Conservation (phyloP, 2,113 vertebrate genomes). For the Suncus etruscus region DNA sequence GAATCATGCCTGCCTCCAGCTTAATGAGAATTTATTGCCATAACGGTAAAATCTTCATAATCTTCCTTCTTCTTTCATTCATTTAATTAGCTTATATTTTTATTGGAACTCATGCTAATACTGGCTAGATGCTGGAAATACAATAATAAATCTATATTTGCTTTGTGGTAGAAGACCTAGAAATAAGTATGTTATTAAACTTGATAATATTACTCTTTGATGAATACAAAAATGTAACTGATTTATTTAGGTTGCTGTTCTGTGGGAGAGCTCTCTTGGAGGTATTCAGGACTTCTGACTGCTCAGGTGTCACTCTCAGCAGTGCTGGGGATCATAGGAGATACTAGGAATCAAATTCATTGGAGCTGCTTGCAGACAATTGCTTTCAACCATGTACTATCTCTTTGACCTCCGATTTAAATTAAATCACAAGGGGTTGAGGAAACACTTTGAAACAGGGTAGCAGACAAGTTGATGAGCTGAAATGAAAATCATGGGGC, state of each 20-base stretch:
- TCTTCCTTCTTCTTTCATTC: not conserved
- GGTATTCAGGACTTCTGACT: too few relatives aligned
- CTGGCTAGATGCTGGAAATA: not conserved
- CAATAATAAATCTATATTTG: not conserved
- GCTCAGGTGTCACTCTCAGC: too few relatives aligned
- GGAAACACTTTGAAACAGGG: not conserved
- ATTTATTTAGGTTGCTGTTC: too few relatives aligned
- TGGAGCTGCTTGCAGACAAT: too few relatives aligned
- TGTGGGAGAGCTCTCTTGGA: too few relatives aligned
- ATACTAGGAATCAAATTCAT: too few relatives aligned
- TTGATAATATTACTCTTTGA: not conserved
- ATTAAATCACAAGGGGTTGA: not conserved
- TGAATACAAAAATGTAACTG: not conserved
- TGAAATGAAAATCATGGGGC: not conserved
- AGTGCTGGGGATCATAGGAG: too few relatives aligned
- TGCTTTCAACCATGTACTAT: too few relatives aligned
- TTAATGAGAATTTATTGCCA: not conserved
- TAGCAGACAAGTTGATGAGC: not conserved
- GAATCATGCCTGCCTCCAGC: not conserved
- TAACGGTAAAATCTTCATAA: not conserved
- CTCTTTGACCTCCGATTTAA: not conserved
- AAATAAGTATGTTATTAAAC: conserved; percentile 13
- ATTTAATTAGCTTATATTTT: not conserved
- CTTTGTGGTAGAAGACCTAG: not conserved
- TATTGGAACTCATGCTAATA: not conserved